Conservation (phyloP, 1,140 invertebrate genomes). For the Papilio polytes region DNA sequence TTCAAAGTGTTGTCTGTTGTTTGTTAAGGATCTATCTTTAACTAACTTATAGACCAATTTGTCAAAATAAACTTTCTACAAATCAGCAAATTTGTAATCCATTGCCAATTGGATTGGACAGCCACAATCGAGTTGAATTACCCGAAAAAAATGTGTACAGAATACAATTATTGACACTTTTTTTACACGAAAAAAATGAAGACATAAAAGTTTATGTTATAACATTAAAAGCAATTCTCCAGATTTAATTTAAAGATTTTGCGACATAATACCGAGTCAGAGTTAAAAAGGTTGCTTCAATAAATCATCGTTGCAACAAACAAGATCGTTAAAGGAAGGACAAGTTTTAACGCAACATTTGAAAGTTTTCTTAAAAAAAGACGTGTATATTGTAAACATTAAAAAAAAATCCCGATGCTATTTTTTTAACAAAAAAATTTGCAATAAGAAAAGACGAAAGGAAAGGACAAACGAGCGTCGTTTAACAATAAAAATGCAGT, state of each 20-base stretch:
- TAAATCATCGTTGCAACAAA: conserved; percentile 19
- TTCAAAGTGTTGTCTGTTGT: no score
- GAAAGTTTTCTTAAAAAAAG: conserved; percentile 11
- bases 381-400: neutral
- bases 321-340: conserved; percentile 2
- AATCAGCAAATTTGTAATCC: no score
- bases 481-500: neutral
- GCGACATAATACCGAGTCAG: neutral
- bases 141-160: neutral
- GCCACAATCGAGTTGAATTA: neutral
- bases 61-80: no score
- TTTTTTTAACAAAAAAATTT: neutral
- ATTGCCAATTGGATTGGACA: neutral
- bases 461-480: no score
- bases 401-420: neutral
- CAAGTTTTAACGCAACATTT: conserved; percentile 19
- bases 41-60: no score
- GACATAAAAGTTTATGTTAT: neutral
- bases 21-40: no score
- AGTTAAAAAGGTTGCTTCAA: neutral
- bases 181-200: neutral
- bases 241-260: conserved; percentile 29
- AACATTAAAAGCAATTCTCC: neutral
- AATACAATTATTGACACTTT: neutral
- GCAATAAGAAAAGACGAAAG: no score